Evolutionary conservation across 2,888 invertebrate species (phyloP).

Genomic region (Julus scandinavius): DNA sequence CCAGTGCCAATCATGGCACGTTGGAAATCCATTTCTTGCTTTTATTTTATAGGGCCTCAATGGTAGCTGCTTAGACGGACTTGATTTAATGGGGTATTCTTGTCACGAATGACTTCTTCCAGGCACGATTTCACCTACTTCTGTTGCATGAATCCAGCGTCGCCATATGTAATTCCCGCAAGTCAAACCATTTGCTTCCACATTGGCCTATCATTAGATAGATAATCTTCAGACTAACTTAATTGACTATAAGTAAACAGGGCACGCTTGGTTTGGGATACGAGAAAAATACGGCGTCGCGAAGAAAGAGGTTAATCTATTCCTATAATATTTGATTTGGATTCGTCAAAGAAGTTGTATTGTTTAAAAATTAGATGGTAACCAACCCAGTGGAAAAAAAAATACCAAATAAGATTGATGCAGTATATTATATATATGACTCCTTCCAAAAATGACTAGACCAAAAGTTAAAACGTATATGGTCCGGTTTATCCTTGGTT

Average conservation of each 20-base stretch:
- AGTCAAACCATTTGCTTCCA: slow-evolving; percentile 43
- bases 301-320: neutral
- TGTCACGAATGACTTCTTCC: slow-evolving; percentile 19
- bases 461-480: no score
- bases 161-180: slow-evolving; percentile 17
- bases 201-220: slow-evolving; percentile 43
- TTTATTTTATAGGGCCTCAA: neutral
- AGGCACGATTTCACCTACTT: slow-evolving; percentile 37
- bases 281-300: neutral
- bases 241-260: slow-evolving; percentile 50
- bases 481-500: no score
- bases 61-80: slow-evolving; percentile 23
- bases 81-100: slow-evolving; percentile 19
- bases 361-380: no score
- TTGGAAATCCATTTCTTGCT: slow-evolving; percentile 27
- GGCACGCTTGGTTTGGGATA: neutral
- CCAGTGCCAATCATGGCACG: slow-evolving; percentile 18
- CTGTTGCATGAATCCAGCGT: neutral
- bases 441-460: no score
- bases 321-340: slow-evolving; percentile 13
- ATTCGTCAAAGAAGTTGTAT: no score
- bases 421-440: no score
- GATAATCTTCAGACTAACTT: slow-evolving; percentile 43
- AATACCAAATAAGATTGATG: no score
- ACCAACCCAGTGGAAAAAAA: no score